Conservation (phyloP, 2,888 invertebrate genomes). For the Orchesella flavescens region DNA sequence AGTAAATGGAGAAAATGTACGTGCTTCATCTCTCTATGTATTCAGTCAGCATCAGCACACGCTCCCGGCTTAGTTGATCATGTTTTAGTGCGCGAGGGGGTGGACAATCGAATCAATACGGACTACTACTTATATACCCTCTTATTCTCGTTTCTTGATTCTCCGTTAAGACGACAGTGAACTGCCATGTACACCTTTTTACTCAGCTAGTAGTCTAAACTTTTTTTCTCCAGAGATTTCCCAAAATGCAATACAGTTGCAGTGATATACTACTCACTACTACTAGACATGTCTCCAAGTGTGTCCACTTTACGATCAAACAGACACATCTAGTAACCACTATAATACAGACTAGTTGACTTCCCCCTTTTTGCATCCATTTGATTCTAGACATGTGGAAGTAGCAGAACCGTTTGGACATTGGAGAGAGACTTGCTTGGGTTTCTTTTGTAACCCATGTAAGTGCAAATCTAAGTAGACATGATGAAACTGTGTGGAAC, state of each 20-base stretch:
- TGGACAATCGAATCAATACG: conserved; percentile 55
- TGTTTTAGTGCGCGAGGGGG: conserved; percentile 33
- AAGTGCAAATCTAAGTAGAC: conserved; percentile 26
- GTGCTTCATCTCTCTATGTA: conserved; percentile 2
- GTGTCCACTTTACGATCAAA: conserved; percentile 12
- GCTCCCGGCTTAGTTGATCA: conserved; percentile 14
- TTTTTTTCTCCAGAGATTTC: conserved; percentile 34
- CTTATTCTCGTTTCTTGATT: conserved; percentile 35
- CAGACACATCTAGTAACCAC: not conserved
- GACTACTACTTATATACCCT: conserved; percentile 9
- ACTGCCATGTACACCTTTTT: conserved; percentile 28
- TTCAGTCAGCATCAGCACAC: not conserved
- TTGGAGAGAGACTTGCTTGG: not conserved
- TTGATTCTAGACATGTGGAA: conserved; percentile 7
- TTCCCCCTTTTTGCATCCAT: conserved; percentile 39
- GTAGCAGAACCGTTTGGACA: conserved; percentile 5
- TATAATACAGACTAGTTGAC: conserved; percentile 11
- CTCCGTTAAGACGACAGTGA: not conserved
- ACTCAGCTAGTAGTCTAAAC: not conserved
- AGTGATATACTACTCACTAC: conserved; percentile 7
- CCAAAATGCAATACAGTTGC: conserved; percentile 45
- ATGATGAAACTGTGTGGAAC: not conserved
- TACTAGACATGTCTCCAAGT: conserved; percentile 10
- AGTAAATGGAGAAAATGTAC: not conserved
- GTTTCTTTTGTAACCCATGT: not conserved